Evolutionary conservation across 1,140 invertebrate genomes (phyloP), one percentile per base, ranked within the genome.

Genomic region (Vanessa atalanta): DNA sequence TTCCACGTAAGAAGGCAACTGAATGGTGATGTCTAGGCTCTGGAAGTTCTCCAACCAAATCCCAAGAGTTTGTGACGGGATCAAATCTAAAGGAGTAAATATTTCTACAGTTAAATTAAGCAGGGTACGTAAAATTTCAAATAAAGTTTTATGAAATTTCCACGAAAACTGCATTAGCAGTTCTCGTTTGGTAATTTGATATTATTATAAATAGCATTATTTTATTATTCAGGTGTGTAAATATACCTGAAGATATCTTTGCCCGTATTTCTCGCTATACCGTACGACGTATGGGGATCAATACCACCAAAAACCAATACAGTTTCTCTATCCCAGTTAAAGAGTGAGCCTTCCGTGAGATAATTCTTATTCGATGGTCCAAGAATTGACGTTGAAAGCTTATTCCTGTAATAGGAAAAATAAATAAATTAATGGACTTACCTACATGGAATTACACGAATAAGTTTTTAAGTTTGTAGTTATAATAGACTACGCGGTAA

Each of bases 11-110:
- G 72, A 94, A 94, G 14, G 92, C 93, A 1, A 94, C 92, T 2
- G 94, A 93, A 79, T 95, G 95, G 78, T 95, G 93, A 79, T 95
- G 94, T 65, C 95, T 84, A 0, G 94, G 94, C 75, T 94, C 93
- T 0, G 95, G 95, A 37, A 95, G 86, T 65, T 94, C 93, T 6
- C 93, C 94, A 3, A 95, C 93, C 75, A 90, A 90, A 72, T 95
- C 93, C 94, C 95, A 95, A 15, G 80, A 80, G 75, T 95, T 95
- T 7, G 86, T 86, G 5, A 93, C 88, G 4, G 94, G 93, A 78
- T 93, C 88, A 77, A 94, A 95, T 75, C 94, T 93, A 31, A n/a
- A 60, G n/a, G 13, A 51, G 13, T n/a, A 51, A 51, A 51, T 0
- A 31, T 31, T 3, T 31, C 3, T 31, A 4, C 6, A 31, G 26